phyloP scores from a whole-genome alignment of 2,888 invertebrate species.

The Chaetogeoica ovagalla region DNA sequence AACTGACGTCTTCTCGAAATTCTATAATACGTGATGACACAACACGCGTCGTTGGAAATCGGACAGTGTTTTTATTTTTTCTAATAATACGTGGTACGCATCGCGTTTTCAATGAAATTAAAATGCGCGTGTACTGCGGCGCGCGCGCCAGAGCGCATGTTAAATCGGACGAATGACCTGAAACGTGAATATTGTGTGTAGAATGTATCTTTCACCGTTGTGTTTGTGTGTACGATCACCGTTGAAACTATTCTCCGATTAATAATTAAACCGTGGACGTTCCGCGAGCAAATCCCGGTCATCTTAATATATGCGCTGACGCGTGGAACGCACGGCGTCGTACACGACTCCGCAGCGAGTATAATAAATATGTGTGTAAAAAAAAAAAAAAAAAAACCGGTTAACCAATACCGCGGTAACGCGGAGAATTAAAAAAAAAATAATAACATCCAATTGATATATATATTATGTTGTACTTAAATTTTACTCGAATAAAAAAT shows the following conservation, averaged over 20 bases:
- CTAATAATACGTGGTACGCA: background rate
- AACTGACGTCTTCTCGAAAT: background rate
- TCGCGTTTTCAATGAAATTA: conserved; percentile 44
- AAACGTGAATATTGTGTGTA: conserved; percentile 22
- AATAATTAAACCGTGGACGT: conserved; percentile 50
- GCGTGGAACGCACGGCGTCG: no score
- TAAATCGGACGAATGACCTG: conserved; percentile 52
- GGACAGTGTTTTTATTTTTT: background rate
- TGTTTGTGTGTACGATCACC: conserved; percentile 14
- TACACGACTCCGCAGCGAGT: no score
- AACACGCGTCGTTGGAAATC: conserved; percentile 36
- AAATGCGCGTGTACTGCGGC: background rate
- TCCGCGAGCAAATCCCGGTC: conserved; percentile 45
- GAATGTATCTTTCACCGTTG: conserved; percentile 51
- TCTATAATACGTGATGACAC: conserved; percentile 2
- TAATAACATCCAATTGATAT: background rate
- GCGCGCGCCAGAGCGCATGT: conserved; percentile 1
- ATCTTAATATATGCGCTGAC: conserved; percentile 35
- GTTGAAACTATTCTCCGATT: conserved; percentile 39
- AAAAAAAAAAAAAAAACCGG: background rate
- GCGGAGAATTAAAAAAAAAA: conserved; percentile 1
- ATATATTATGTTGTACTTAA: no score
- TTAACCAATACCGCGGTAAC: background rate
- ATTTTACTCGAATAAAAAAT: no score
- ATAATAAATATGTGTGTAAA: no score